phyloP scores from a whole-genome alignment of 2,888 invertebrate genomes.

The Allacma fusca region DNA sequence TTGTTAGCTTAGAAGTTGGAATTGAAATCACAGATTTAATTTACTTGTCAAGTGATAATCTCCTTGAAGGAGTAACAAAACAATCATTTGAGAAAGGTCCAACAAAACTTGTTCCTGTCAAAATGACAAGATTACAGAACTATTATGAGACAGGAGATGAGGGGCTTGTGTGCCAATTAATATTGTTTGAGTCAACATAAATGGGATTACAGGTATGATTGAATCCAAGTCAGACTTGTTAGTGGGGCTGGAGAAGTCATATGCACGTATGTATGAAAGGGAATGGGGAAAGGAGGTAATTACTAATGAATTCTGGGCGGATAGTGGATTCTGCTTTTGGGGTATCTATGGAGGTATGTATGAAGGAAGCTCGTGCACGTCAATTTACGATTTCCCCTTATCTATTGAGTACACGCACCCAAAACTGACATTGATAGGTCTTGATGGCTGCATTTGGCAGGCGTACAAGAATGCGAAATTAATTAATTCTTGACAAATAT shows the following conservation, averaged over 20 bases:
- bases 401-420: not conserved
- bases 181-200: not conserved
- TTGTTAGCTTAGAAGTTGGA: too few species aligned
- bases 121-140: too few species aligned
- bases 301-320: too few species aligned
- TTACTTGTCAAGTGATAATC: not conserved
- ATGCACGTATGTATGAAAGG: too few species aligned
- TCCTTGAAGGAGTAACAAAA: not conserved
- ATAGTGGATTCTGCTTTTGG: too few species aligned
- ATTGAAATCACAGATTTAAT: too few species aligned
- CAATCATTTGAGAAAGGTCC: not conserved
- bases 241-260: too few species aligned
- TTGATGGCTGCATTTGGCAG: conserved; percentile 20
- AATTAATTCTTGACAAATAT: conserved; percentile 37
- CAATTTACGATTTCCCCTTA: not conserved
- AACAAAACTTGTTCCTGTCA: not conserved
- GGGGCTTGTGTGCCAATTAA: too few species aligned
- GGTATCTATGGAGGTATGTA: too few species aligned
- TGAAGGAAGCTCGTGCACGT: too few species aligned
- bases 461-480: conserved; percentile 36
- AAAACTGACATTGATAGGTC: conserved; percentile 10
- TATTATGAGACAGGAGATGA: not conserved
- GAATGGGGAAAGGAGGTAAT: too few species aligned
- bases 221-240: not conserved
- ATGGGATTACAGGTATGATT: not conserved